Evolutionary conservation across 2,113 vertebrate genomes (phyloP), one percentile per base, ranked within the genome.

Genomic region (Nipponia nippon): DNA sequence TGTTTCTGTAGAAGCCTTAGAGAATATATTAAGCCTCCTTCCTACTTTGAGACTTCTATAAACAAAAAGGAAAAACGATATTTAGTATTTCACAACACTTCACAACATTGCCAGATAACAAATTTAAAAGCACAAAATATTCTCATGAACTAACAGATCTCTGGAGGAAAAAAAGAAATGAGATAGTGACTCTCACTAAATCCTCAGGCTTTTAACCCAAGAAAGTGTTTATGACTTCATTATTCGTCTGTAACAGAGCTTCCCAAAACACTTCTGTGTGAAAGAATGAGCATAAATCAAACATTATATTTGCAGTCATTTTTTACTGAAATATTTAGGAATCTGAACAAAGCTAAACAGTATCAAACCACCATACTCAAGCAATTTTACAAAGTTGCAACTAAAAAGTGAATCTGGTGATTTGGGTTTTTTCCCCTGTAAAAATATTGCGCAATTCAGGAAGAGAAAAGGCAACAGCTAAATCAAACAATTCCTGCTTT

Each of bases 1-100:
- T 70, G 96, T 77, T 93, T 97, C 92, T 72, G 98, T 65, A 69
- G 97, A 30, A 66, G 52, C 3, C 29, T 94, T 81, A 29, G 98
- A 94, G 91, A 99, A 99, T 97, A 99, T 98, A 92, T 98, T 98
- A 44, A 99, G 98, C 89, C 98, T 99, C 94, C 93, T 99, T 50
- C 97, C 97, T 77, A 22, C 87, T 89, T 79, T 98, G 97, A 94
- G 87, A 46, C 93, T 96, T 96, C 98, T 99, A 95, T 90, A 83
- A 97, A 90, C 83, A 90, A 93, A 97, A 92, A 95, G 75, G 62
- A 87, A 83, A 97, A 93, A n/a, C 0, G 5, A 72, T 84, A 97
- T 78, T 91, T 91, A 75, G 84, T 76, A 95, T 95, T 97, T 97
- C 97, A 89, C 89, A 97, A 70, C 80, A 95, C 73, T 92, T 91